Evolutionary conservation across 2,113 vertebrate species (phyloP).

Genomic region (Axis porcinus): DNA sequence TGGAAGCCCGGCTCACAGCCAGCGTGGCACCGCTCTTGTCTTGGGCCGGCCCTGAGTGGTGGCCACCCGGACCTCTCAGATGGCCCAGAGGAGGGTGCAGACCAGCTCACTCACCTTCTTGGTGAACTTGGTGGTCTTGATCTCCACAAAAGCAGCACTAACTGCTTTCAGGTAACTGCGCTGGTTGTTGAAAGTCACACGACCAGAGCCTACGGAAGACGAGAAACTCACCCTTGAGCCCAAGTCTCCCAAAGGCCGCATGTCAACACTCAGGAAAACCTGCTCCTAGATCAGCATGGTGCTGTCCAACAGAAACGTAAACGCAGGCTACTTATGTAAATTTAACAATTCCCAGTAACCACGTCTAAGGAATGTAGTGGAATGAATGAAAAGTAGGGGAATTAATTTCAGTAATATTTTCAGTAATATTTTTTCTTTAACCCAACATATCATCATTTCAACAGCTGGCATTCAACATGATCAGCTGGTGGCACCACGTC

Average conservation of each 20-base stretch:
- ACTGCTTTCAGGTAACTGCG: slow-evolving; percentile 98
- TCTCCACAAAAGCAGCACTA: slow-evolving; percentile 96
- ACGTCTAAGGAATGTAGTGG: not conserved
- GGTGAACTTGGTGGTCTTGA: slow-evolving; percentile 99
- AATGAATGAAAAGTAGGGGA: not conserved
- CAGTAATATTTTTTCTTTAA: not conserved
- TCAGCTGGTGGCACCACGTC: not conserved
- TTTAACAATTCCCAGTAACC: not conserved
- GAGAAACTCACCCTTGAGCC: not conserved
- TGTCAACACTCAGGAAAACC: not conserved
- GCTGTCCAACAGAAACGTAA: not conserved
- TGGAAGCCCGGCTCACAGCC: not conserved
- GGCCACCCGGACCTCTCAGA: not conserved
- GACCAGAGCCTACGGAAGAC: slow-evolving; percentile 89
- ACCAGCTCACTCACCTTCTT: slow-evolving; percentile 88
- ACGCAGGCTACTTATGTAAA: not conserved
- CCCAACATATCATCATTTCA: not conserved
- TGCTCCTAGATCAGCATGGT: not conserved
- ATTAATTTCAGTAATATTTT: not conserved
- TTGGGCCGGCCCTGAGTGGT: rapidly evolving
- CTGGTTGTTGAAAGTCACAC: slow-evolving; percentile 99
- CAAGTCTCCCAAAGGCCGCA: not conserved
- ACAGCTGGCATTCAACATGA: not conserved
- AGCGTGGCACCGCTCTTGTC: rapidly evolving
- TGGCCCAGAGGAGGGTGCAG: not conserved